Evolutionary conservation across 1,140 invertebrate species (phyloP).

Genomic region (Pogonomyrmex californicus): DNA sequence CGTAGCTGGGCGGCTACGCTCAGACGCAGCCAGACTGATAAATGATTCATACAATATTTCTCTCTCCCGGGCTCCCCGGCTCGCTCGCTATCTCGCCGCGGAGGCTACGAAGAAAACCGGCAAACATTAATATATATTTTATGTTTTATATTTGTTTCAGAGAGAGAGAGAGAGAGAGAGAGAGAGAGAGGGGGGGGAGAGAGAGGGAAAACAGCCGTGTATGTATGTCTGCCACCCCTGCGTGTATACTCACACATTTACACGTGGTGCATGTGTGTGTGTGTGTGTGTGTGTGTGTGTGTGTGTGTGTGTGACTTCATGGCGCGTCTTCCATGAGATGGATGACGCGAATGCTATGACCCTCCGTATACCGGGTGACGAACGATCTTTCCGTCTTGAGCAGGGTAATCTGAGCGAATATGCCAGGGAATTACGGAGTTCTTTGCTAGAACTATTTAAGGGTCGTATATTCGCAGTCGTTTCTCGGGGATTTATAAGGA

Average conservation of each 20-base stretch:
- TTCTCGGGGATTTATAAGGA: constrained; percentile 39
- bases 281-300: not conserved
- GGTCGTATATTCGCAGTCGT: constrained; percentile 21
- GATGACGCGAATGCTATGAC: constrained; percentile 72
- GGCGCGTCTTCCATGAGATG: constrained; percentile 66
- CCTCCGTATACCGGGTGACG: constrained; percentile 58
- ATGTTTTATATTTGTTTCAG: constrained; percentile 80
- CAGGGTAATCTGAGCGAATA: constrained; percentile 44
- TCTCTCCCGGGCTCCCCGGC: constrained; percentile 69
- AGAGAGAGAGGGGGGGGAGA: too few relatives aligned
- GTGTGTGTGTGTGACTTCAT: constrained; percentile 23
- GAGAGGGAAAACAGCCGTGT: not conserved
- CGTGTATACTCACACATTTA: not conserved
- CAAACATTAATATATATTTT: constrained; percentile 82
- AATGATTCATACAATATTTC: constrained; percentile 82
- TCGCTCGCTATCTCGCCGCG: constrained; percentile 75
- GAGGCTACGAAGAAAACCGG: constrained; percentile 80
- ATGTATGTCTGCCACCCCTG: constrained; percentile 8
- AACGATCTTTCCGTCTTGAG: constrained; percentile 49
- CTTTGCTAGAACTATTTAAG: constrained; percentile 35
- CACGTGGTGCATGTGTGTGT: not conserved
- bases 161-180: not conserved
- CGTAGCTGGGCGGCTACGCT: constrained; percentile 61
- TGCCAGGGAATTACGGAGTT: constrained; percentile 40
- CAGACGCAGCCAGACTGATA: constrained; percentile 82